Evolutionary conservation across 2,888 invertebrate genomes (phyloP).

Genomic region (Oscheius sp.): DNA sequence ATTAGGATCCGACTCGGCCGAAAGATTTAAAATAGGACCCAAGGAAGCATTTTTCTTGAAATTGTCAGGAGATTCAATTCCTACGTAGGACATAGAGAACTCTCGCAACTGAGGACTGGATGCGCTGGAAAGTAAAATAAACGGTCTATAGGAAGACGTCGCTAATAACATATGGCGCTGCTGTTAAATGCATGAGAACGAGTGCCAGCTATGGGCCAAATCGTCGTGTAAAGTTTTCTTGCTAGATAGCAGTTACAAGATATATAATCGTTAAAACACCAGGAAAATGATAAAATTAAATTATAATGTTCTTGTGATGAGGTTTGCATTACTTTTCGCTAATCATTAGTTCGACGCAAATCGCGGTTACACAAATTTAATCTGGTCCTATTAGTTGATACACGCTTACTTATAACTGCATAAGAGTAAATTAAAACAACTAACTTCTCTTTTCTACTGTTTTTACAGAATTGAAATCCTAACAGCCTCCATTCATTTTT

Average conservation of each 20-base stretch:
- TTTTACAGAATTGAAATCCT: constrained; percentile 14
- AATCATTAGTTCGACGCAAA: too few species aligned
- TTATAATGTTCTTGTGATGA: too few species aligned
- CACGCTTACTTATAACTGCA: too few species aligned
- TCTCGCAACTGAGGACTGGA: not conserved
- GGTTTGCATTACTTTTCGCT: too few species aligned
- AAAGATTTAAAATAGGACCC: constrained; percentile 19
- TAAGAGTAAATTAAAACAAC: not conserved
- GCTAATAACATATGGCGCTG: not conserved
- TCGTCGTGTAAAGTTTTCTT: too few species aligned
- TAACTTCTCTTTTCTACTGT: constrained; percentile 13
- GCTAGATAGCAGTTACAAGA: too few species aligned
- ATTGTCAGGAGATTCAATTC: not conserved
- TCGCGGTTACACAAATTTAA: not conserved
- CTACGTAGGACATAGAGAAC: not conserved
- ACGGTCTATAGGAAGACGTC: not conserved
- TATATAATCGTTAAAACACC: too few species aligned
- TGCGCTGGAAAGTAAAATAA: not conserved
- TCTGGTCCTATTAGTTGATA: too few species aligned
- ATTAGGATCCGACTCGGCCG: constrained; percentile 12
- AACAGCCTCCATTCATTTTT: constrained; percentile 14
- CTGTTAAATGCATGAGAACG: not conserved
- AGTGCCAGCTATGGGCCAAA: not conserved
- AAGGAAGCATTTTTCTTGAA: constrained; percentile 18
- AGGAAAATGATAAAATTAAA: too few species aligned